Conservation (phyloP, 2,888 invertebrate species). For the Drosophila anceps region DNA sequence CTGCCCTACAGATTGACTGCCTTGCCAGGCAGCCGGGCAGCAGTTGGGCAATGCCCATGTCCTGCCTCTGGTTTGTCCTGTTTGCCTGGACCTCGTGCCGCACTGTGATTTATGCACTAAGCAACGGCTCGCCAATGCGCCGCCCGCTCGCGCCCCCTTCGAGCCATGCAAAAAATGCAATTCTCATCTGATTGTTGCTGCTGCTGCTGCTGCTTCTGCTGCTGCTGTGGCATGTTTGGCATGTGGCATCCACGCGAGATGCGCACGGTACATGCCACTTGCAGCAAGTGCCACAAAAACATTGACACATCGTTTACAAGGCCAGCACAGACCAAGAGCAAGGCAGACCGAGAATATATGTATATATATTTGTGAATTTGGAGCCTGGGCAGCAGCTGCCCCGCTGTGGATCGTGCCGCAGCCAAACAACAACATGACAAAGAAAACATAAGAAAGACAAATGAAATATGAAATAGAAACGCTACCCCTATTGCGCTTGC, state of each 20-base stretch:
- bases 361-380: not conserved
- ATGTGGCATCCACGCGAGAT: slow-evolving; percentile 62
- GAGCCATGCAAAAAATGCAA: slow-evolving; percentile 30
- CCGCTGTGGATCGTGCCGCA: slow-evolving; percentile 27
- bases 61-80: slow-evolving; percentile 30
- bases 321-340: slow-evolving; percentile 18
- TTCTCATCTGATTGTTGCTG: slow-evolving; percentile 44
- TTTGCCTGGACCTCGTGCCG: slow-evolving; percentile 27
- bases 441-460: slow-evolving; percentile 13
- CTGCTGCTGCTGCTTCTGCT: slow-evolving; percentile 27
- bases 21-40: not conserved
- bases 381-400: slow-evolving; percentile 15
- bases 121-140: slow-evolving; percentile 45
- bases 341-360: not conserved
- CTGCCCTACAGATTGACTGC: not conserved
- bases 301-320: slow-evolving; percentile 62
- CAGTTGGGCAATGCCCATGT: slow-evolving; percentile 16
- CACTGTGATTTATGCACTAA: slow-evolving; percentile 77
- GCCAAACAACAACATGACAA: not conserved
- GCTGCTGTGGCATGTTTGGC: slow-evolving; percentile 59
- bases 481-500: slow-evolving; percentile 10
- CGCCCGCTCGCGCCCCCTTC: slow-evolving; percentile 17
- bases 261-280: slow-evolving; percentile 55
- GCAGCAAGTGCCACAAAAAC: slow-evolving; percentile 62
- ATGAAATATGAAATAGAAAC: slow-evolving; percentile 28